Evolutionary conservation across 2,113 vertebrate genomes (phyloP).

Genomic region (Chitala chitala): DNA sequence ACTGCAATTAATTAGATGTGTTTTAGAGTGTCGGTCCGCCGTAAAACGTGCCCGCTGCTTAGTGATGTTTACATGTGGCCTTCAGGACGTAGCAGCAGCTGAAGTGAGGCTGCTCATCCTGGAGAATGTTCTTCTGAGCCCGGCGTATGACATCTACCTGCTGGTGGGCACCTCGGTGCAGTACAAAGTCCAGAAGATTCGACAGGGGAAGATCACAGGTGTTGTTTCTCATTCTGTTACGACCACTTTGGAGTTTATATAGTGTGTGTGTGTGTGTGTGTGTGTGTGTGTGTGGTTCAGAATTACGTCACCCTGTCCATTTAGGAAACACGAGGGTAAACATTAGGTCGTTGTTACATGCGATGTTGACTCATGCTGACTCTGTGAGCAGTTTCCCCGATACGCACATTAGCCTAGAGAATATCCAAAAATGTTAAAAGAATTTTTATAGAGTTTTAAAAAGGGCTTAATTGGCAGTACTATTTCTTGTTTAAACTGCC

Average conservation of each 20-base stretch:
- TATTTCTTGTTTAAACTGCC: too few species aligned
- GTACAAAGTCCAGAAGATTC: constrained; percentile 89
- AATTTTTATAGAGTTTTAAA: too few species aligned
- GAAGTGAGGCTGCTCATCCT: constrained; percentile 88
- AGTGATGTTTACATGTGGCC: not conserved
- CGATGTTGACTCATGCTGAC: too few species aligned
- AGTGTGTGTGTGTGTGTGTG: not conserved
- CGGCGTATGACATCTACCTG: constrained; percentile 80
- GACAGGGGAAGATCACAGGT: constrained; percentile 90
- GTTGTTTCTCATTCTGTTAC: constrained; percentile 7
- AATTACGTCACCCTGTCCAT: too few species aligned
- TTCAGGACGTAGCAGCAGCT: constrained; percentile 81
- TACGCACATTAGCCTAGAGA: too few species aligned
- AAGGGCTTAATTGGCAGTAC: too few species aligned
- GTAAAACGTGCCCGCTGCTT: not conserved
- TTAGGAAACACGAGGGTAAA: too few species aligned
- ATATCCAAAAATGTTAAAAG: too few species aligned
- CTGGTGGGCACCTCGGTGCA: constrained; percentile 79
- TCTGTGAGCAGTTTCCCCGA: too few species aligned
- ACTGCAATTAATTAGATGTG: not conserved
- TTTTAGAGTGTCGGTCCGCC: not conserved
- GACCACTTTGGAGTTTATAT: not conserved
- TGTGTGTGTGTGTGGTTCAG: too few species aligned
- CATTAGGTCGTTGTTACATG: too few species aligned
- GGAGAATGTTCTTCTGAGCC: constrained; percentile 92